A percentile compares a stretch with the other conserved stretches of the same genome.
Conservation (phyloP, 2,888 invertebrate species). For the Schizaphis graminum region DNA sequence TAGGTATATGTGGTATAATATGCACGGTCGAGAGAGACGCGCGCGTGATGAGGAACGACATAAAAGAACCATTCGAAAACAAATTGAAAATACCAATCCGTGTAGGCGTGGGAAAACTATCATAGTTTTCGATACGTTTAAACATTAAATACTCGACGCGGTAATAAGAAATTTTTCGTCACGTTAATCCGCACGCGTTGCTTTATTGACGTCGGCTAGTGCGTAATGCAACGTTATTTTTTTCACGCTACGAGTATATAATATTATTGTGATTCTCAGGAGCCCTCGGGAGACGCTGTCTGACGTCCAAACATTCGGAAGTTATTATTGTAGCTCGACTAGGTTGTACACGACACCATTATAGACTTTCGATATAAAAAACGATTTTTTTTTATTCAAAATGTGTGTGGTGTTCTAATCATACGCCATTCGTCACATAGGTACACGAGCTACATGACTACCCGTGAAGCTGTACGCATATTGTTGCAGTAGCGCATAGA, state of each 20-base stretch:
- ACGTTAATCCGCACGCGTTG: neutral
- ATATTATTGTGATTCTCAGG: neutral
- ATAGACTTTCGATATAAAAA: neutral
- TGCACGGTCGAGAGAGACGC: neutral
- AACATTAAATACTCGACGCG: neutral
- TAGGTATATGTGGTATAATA: neutral
- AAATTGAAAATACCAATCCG: slow-evolving; percentile 53
- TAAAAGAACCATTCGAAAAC: slow-evolving; percentile 26
- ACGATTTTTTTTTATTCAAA: neutral
- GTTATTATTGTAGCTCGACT: neutral
- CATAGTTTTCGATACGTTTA: neutral
- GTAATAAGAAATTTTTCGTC: neutral
- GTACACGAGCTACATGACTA: neutral
- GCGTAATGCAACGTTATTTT: neutral
- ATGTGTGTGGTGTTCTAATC: neutral
- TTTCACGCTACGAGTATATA: neutral
- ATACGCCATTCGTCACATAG: neutral
- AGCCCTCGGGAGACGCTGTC: neutral
- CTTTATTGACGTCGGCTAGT: neutral
- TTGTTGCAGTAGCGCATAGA: neutral
- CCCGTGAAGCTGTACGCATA: neutral
- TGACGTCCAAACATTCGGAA: neutral
- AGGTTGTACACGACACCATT: neutral
- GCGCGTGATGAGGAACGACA: slow-evolving; percentile 21
- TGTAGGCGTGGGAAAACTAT: slow-evolving; percentile 53